Base-by-base conservation (phyloP, 2,797 vertebrate species). In the Anguilla anguilla region DNA sequence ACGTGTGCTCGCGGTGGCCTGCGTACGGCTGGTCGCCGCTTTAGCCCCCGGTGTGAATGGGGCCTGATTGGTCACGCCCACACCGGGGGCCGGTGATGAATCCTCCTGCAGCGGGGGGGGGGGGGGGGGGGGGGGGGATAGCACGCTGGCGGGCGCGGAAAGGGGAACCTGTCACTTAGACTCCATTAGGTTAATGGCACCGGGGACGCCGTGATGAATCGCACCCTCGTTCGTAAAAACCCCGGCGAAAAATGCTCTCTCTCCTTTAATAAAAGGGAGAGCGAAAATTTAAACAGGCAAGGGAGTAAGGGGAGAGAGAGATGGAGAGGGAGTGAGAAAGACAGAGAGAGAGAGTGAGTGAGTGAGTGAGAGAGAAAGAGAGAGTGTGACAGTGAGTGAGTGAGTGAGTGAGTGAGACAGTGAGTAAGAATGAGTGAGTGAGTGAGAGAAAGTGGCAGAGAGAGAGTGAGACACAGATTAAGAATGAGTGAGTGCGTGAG, bases 111-210 rank as follows among this genome's bases (percentile, higher is more conserved):
- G 89, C 87, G 0, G 39, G 39, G 39, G 39, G 39, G 39, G 39
- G 39, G 39, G 39, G 90, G 90, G 88, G 93, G 90, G 39, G 39
- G 39, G 39, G 39, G 39, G 90, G 90, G 88, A 93, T 90, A 90
- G 83, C 91, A 90, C 85, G 91, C 91, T 90, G 17, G 89, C 77
- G 39, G 55, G 87, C 91, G 88, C 92, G 93, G 39, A 43, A 11
- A 91, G 94, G 87, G 88, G 91, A 79, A 87, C 43, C 92, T 84
- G 89, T 93, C 94, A 93, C 94, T 94, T 92, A 89, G 87, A 93
- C 89, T 94, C 91, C 93, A 95, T 95, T 95, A 95, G 91, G 93
- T 93, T 94, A 95, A 95, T 95, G 93, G 92, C 88, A 90, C 91
- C 6, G 11, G 11, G 49, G 31, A n/a, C 43, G 87, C 86, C 83